Conservation (phyloP, 1,140 invertebrate species). For the Hycleus cichorii region DNA sequence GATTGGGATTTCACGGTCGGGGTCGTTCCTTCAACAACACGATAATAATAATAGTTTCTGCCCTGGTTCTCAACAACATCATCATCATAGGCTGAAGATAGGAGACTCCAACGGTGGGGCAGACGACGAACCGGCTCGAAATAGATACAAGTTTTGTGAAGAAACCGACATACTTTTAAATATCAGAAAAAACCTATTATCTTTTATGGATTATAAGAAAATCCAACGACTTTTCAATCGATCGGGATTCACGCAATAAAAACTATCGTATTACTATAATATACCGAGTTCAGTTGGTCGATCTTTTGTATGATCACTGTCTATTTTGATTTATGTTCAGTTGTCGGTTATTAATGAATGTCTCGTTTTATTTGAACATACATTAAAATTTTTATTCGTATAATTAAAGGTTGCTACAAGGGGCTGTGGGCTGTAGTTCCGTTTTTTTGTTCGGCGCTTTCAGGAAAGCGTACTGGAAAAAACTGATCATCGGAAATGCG, state of each 20-base stretch:
- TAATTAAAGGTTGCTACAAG: constrained; percentile 17
- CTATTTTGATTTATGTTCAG: constrained; percentile 17
- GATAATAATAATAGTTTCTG: too few relatives aligned
- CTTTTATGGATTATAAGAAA: too few relatives aligned
- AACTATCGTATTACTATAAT: too few relatives aligned
- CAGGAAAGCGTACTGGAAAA: not conserved
- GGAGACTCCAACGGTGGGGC: constrained; percentile 12
- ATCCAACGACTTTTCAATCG: too few relatives aligned
- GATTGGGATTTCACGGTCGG: too few relatives aligned
- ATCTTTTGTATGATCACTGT: not conserved
- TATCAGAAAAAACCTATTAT: too few relatives aligned
- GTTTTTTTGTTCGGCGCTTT: constrained; percentile 9
- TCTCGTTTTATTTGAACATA: constrained; percentile 2
- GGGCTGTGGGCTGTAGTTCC: constrained; percentile 19
- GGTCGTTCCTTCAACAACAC: too few relatives aligned
- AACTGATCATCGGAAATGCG: constrained; percentile 5
- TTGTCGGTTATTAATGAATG: constrained; percentile 20
- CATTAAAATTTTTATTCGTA: constrained; percentile 14
- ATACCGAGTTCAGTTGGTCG: too few relatives aligned
- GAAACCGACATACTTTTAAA: too few relatives aligned
- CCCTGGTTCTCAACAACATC: too few relatives aligned
- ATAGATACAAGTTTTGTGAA: too few relatives aligned
- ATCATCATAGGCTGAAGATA: not conserved
- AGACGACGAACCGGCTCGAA: constrained; percentile 5
- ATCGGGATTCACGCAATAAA: too few relatives aligned